Evolutionary conservation across 2,113 vertebrate genomes (phyloP), one percentile per base, ranked within the genome.

Genomic region (Silurus meridionalis): DNA sequence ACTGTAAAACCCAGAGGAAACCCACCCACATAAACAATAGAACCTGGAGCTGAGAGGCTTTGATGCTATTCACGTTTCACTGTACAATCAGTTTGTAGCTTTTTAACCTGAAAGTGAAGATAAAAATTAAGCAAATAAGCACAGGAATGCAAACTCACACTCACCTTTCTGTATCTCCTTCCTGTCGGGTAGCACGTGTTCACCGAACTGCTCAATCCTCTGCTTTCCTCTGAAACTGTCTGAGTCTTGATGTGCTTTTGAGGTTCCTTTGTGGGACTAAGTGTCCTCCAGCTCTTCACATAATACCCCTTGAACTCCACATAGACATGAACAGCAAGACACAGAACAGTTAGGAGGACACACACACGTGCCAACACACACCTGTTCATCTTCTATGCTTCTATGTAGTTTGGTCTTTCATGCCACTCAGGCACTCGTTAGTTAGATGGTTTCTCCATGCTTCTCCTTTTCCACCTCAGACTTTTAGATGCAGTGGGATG

Each of bases 111-210:
- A 50, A 74, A 74, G 8, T 10, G 48, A 48, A 46, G 37, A 46
- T 46, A 8, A 7, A 67, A 67, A 67, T 37, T 37, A 37, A 37
- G 37, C 52, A 57, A n/a, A 72, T 6, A 15, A 53, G 4, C 55
- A 52, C 74, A 77, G 21, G 37, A 77, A 52, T 7, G 21, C 23
- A 77, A n/a, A 53, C 21, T 53, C 11, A 7, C 53, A 87, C 93
- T 84, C 91, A 96, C 95, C 94, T 94, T 95, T 87, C 87, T 94
- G 85, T 82, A 83, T 0, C n/a, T 88, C 23, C 25, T 86, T 6
- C 71, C 82, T 52, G 86, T 82, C 1, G 91, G 90, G 78, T 87
- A 91, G 83, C 91, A 93, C 2, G 7, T 69, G 5, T 84, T 77
- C 64, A 57, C 85, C 83, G 81, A 60, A 67, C 3, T 64, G 14